Percentiles rank a stretch among this genome's conserved stretches.
Conservation (phyloP, 35 echinoderm and acorn worm species). For the Holothuria glaberrima region DNA sequence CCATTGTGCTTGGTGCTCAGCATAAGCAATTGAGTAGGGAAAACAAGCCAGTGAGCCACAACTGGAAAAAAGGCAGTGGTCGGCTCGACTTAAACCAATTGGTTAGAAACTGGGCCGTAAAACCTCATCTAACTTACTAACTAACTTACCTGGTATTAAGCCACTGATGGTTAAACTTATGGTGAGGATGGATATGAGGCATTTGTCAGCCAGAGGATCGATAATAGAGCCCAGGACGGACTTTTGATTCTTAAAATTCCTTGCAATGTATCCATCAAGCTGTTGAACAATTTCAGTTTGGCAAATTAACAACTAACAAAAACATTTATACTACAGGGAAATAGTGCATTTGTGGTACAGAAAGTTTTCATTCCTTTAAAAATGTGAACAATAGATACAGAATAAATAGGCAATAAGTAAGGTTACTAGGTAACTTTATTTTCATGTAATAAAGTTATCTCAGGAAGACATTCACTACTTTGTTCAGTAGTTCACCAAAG, state of each 20-base stretch:
- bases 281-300: slow-evolving; percentile 6
- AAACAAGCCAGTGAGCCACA: too few species aligned
- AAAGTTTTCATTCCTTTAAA: neutral
- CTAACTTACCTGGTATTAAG: slow-evolving; percentile 94
- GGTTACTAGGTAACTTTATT: neutral
- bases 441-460: too few species aligned
- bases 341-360: neutral
- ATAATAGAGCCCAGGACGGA: slow-evolving; percentile 92
- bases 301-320: neutral
- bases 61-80: too few species aligned
- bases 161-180: slow-evolving; percentile 77
- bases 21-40: too few species aligned
- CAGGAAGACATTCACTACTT: too few species aligned
- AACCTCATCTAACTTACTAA: too few species aligned
- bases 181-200: slow-evolving; percentile 80
- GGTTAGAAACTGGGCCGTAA: too few species aligned
- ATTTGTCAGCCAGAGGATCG: slow-evolving; percentile 94
- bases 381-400: neutral
- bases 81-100: too few species aligned
- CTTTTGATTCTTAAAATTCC: slow-evolving; percentile 95
- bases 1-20: too few species aligned
- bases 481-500: too few species aligned
- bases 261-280: slow-evolving; percentile 98
- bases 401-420: neutral
- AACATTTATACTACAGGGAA: neutral